Percentiles rank a stretch among this genome's conserved stretches.
Conservation (phyloP, 1,140 invertebrate species). For the Philotrypesis tridentata region DNA sequence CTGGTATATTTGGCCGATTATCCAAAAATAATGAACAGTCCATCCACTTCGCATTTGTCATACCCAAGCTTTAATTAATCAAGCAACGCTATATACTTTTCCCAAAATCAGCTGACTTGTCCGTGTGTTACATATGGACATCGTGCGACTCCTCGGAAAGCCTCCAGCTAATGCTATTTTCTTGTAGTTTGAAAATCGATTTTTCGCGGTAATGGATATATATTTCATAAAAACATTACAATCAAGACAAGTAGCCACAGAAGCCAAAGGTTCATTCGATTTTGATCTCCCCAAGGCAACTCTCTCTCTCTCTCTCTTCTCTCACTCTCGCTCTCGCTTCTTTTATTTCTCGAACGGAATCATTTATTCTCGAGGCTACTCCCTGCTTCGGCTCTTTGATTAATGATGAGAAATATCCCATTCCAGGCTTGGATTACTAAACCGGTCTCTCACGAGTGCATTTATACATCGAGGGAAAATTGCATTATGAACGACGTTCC, state of each 20-base stretch:
- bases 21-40: too few species aligned
- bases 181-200: background rate
- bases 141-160: too few species aligned
- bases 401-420: conserved; percentile 14
- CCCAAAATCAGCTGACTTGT: too few species aligned
- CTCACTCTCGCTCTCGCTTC: background rate
- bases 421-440: background rate
- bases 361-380: conserved; percentile 17
- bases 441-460: background rate
- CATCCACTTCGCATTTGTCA: too few species aligned
- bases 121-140: too few species aligned
- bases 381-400: background rate
- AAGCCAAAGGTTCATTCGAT: background rate
- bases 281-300: background rate
- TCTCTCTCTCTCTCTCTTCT: background rate
- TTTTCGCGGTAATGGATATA: background rate
- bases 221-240: background rate
- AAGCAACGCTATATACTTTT: too few species aligned
- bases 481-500: conserved; percentile 4
- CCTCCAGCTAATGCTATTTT: too few species aligned
- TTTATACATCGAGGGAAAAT: conserved; percentile 1
- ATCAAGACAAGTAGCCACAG: background rate
- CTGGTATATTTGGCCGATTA: too few species aligned
- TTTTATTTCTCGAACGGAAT: conserved; percentile 10
- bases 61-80: too few species aligned